phyloP scores from a whole-genome alignment of 2,797 vertebrate species.

The Thaleichthys pacificus region DNA sequence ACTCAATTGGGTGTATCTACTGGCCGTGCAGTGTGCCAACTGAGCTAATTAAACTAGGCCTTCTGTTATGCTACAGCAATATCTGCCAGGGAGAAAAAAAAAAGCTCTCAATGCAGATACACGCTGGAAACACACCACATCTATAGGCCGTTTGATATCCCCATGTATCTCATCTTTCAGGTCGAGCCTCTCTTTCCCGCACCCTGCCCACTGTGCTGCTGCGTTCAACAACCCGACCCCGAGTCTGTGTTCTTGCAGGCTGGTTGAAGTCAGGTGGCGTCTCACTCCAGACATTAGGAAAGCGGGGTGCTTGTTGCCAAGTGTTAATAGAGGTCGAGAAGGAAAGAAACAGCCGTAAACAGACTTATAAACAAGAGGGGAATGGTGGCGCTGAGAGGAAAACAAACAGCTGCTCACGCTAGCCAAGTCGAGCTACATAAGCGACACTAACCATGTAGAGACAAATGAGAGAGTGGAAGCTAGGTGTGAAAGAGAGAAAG shows the following conservation, averaged over 20 bases:
- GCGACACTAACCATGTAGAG: slow-evolving; percentile 16
- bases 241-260: slow-evolving; percentile 25
- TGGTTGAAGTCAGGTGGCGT: slow-evolving; percentile 27
- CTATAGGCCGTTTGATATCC: slow-evolving; percentile 48
- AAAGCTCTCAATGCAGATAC: slow-evolving; percentile 32
- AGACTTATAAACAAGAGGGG: slow-evolving; percentile 37
- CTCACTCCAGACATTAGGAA: slow-evolving; percentile 36
- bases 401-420: slow-evolving; percentile 12
- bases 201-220: slow-evolving; percentile 12
- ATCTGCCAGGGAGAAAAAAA: slow-evolving; percentile 46
- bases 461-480: slow-evolving; percentile 13
- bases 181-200: background rate
- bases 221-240: slow-evolving; percentile 36
- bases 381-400: slow-evolving; percentile 15
- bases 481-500: background rate
- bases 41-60: slow-evolving; percentile 64
- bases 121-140: slow-evolving; percentile 28
- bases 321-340: slow-evolving; percentile 52
- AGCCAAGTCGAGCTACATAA: slow-evolving; percentile 21
- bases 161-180: slow-evolving; percentile 18
- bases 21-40: slow-evolving; percentile 41
- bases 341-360: slow-evolving; percentile 41
- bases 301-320: slow-evolving; percentile 35
- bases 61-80: slow-evolving; percentile 51
- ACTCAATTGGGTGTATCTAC: slow-evolving; percentile 32